A percentile compares a stretch with the other conserved stretches of the same genome.
Conservation (phyloP, 2,888 invertebrate genomes). For the Fragum sueziense region DNA sequence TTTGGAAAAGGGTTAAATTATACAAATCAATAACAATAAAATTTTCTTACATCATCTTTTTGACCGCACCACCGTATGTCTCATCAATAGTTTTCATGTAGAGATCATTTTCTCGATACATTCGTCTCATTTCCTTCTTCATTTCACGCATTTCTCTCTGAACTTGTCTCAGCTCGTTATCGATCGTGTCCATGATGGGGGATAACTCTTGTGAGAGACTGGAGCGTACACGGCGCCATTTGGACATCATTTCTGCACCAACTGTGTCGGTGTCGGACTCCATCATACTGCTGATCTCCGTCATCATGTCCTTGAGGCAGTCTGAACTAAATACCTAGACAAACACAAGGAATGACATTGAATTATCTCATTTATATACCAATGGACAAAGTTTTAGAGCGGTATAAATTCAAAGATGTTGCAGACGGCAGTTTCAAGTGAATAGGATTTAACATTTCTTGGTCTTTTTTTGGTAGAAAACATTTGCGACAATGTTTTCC, state of each 20-base stretch:
- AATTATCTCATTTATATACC: no score
- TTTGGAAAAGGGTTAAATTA: no score
- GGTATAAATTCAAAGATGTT: no score
- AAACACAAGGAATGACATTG: no score
- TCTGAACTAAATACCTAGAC: conserved; percentile 54
- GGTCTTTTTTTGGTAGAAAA: no score
- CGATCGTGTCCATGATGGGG: conserved; percentile 57
- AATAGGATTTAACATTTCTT: no score
- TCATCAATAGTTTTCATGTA: conserved; percentile 65
- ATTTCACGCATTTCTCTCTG: conserved; percentile 59
- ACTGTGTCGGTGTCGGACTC: conserved; percentile 43
- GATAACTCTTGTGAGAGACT: conserved; percentile 66
- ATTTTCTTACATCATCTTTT: conserved; percentile 59
- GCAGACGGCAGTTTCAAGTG: no score
- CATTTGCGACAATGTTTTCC: no score
- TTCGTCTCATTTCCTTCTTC: conserved; percentile 60
- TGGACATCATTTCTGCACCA: conserved; percentile 60
- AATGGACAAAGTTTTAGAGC: no score
- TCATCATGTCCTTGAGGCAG: conserved; percentile 45
- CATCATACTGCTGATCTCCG: conserved; percentile 51
- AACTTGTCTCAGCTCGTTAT: conserved; percentile 53
- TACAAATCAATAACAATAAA: no score
- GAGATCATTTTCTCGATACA: conserved; percentile 68
- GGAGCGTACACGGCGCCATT: conserved; percentile 62
- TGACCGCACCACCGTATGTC: conserved; percentile 41